phyloP scores from a whole-genome alignment of 2,797 vertebrate genomes.

The Echiichthys vipera region DNA sequence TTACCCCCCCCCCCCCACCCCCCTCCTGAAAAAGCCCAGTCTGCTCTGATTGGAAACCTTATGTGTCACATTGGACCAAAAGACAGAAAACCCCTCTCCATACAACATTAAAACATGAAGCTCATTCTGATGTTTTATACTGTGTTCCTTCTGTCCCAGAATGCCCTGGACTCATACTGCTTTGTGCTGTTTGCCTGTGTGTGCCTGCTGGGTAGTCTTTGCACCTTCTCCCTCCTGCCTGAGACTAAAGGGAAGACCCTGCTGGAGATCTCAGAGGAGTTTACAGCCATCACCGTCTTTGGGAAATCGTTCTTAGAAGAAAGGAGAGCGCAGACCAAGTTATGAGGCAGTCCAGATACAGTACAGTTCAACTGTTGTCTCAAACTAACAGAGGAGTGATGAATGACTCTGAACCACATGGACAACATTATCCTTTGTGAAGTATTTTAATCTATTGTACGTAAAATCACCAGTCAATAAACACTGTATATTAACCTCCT shows the following conservation, averaged over 20 bases:
- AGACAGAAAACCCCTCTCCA: no score
- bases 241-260: slow-evolving; percentile 85
- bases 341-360: slow-evolving; percentile 59
- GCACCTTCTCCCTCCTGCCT: slow-evolving; percentile 78
- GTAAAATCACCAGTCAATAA: not conserved
- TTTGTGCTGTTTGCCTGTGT: slow-evolving; percentile 77
- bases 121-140: not conserved
- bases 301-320: slow-evolving; percentile 49
- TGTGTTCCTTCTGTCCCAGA: slow-evolving; percentile 58
- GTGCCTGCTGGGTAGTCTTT: slow-evolving; percentile 70
- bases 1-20: no score
- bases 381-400: not conserved
- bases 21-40: no score
- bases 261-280: slow-evolving; percentile 80
- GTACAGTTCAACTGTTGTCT: not conserved
- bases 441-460: not conserved
- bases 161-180: slow-evolving; percentile 61
- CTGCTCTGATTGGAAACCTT: no score
- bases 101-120: not conserved
- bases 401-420: not conserved
- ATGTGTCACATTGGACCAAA: no score
- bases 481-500: not conserved
- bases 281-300: slow-evolving; percentile 72
- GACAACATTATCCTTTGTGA: not conserved
- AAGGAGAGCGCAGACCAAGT: slow-evolving; percentile 63